These are phyloP conservation scores for Sarcophaga caerulescens DNA, from an alignment of 2,888 invertebrate species.

Conservation along the genomic window DNA sequence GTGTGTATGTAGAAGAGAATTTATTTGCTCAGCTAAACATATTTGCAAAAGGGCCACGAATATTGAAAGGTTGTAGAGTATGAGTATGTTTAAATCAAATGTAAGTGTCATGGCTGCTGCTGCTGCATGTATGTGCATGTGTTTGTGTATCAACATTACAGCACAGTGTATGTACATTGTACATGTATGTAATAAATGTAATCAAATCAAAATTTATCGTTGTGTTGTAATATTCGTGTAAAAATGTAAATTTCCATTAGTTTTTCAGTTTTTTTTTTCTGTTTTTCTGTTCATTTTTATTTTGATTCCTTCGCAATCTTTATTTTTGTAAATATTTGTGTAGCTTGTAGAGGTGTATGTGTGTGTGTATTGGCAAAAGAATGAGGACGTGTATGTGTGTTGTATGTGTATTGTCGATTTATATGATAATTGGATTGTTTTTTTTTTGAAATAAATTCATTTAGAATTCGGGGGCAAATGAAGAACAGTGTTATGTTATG, in stretches of 20 bases:
- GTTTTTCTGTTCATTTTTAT: constrained; percentile 12
- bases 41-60: not conserved
- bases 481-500: constrained; percentile 19
- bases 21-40: constrained; percentile 32
- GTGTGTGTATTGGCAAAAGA: not conserved
- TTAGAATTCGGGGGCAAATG: not conserved
- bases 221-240: constrained; percentile 59
- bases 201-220: constrained; percentile 65
- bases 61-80: not conserved
- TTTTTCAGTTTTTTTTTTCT: constrained; percentile 16
- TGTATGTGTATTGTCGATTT: constrained; percentile 51
- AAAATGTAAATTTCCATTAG: constrained; percentile 61
- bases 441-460: constrained; percentile 29
- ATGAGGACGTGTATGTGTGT: not conserved
- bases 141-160: not conserved
- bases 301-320: constrained; percentile 16
- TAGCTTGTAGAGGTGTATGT: not conserved
- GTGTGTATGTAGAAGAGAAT: not conserved
- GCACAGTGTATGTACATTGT: not conserved
- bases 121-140: not conserved
- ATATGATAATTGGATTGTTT: constrained; percentile 60
- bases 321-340: not conserved
- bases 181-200: constrained; percentile 36
- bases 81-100: not conserved
- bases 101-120: not conserved